These are phyloP conservation scores for Upupa epops DNA, from an alignment of 2,113 vertebrate genomes.

Conservation along the genomic window DNA sequence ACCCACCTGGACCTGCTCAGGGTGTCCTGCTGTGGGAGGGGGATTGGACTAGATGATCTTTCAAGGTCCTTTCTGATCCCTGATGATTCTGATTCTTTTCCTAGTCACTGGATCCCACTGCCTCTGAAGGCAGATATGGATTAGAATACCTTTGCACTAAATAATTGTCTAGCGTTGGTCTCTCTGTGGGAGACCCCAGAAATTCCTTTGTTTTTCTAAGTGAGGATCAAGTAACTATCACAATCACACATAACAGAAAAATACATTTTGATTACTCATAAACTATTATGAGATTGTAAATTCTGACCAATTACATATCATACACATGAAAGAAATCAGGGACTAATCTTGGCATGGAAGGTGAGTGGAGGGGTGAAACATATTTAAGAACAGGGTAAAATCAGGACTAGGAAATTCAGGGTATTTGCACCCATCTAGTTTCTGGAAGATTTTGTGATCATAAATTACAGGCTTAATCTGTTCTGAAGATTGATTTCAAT, in stretches of 20 bases:
- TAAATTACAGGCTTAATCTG: not conserved
- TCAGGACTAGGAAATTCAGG: not conserved
- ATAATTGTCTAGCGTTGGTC: too few relatives aligned
- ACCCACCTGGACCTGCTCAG: too few relatives aligned
- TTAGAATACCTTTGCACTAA: not conserved
- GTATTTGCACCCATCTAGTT: not conserved
- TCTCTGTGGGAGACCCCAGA: rapidly evolving
- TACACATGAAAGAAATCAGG: not conserved
- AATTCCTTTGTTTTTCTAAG: not conserved
- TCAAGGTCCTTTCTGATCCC: too few relatives aligned
- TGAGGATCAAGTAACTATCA: not conserved
- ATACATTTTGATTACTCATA: not conserved
- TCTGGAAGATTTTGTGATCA: not conserved
- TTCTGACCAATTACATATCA: not conserved
- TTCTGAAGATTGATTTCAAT: slow-evolving; percentile 14
- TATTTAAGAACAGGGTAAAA: not conserved
- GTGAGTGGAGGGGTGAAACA: not conserved
- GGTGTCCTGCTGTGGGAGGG: too few relatives aligned
- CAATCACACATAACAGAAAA: not conserved
- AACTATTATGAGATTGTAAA: not conserved
- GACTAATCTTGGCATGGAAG: not conserved
- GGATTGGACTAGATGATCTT: too few relatives aligned
- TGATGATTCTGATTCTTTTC: not conserved
- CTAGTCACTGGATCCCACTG: not conserved
- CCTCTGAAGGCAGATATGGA: not conserved